These are phyloP conservation scores for Ectemnius lituratus DNA, from an alignment of 2,888 invertebrate genomes.

Conservation along the genomic window DNA sequence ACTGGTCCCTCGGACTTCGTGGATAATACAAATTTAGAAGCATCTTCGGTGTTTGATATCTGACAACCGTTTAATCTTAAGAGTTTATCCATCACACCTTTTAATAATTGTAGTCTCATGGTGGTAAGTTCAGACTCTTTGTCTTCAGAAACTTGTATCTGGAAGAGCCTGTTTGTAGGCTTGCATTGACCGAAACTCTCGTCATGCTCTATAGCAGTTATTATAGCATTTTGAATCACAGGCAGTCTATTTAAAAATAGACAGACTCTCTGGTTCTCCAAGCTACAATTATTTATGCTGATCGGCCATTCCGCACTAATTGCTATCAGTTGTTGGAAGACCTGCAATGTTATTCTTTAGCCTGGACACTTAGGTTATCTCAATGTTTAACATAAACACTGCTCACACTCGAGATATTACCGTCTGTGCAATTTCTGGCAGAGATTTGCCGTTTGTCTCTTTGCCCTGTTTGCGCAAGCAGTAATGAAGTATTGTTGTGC, in stretches of 20 bases:
- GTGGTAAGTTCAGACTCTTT: slow-evolving; percentile 70
- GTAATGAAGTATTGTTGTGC: slow-evolving; percentile 67
- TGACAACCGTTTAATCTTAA: slow-evolving; percentile 66
- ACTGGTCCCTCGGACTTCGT: slow-evolving; percentile 77
- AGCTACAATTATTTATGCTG: slow-evolving; percentile 75
- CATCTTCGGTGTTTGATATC: slow-evolving; percentile 64
- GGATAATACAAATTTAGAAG: slow-evolving; percentile 74
- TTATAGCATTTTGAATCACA: slow-evolving; percentile 68
- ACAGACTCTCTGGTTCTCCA: slow-evolving; percentile 78
- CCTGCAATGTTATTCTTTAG: slow-evolving; percentile 44
- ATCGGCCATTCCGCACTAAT: slow-evolving; percentile 79
- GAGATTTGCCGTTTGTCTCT: slow-evolving; percentile 33
- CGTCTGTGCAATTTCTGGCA: slow-evolving; percentile 54
- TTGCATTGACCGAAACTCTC: slow-evolving; percentile 68
- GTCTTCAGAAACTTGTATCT: slow-evolving; percentile 61
- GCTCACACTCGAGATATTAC: slow-evolving; percentile 54
- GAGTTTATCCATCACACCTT: slow-evolving; percentile 73
- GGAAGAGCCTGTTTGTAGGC: slow-evolving; percentile 45
- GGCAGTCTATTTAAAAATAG: slow-evolving; percentile 79
- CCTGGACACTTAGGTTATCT: slow-evolving; percentile 40
- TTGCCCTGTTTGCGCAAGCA: slow-evolving; percentile 52
- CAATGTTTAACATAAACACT: neutral
- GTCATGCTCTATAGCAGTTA: slow-evolving; percentile 61
- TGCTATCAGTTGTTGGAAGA: slow-evolving; percentile 73
- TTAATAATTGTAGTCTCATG: slow-evolving; percentile 75